Evolutionary conservation across 2,888 invertebrate species (phyloP).

Genomic region (Melinaea menophilus): DNA sequence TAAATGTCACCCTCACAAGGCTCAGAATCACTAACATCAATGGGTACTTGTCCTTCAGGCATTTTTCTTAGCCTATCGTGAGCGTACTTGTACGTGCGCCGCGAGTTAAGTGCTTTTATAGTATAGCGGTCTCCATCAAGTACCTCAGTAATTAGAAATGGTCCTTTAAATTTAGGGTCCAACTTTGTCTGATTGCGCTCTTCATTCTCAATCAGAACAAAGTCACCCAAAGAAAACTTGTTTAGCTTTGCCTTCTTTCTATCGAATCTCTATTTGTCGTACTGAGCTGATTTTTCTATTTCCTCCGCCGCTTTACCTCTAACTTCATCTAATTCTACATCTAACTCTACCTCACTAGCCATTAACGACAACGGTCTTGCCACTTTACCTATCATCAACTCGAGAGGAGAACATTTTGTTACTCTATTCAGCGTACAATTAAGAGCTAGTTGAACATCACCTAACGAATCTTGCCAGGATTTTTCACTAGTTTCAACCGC

Average conservation of each 20-base stretch:
- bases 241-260: too few species aligned
- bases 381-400: too few species aligned
- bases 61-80: slow-evolving; percentile 24
- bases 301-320: too few species aligned
- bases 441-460: too few species aligned
- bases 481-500: slow-evolving; percentile 24
- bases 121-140: slow-evolving; percentile 7
- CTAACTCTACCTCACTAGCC: too few species aligned
- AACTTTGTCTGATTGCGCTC: slow-evolving; percentile 13
- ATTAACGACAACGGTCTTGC: too few species aligned
- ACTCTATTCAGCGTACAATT: too few species aligned
- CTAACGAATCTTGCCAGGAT: slow-evolving; percentile 32
- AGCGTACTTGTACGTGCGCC: slow-evolving; percentile 31
- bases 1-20: neutral
- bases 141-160: neutral
- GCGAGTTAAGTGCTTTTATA: slow-evolving; percentile 23
- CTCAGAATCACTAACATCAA: neutral
- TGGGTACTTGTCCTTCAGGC: slow-evolving; percentile 3
- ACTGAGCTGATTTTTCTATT: too few species aligned
- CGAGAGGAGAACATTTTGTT: too few species aligned
- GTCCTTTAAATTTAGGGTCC: slow-evolving; percentile 7
- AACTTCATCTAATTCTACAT: too few species aligned
- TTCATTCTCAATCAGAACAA: slow-evolving; percentile 16
- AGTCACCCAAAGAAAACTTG: slow-evolving; percentile 15
- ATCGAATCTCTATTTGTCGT: too few species aligned